phyloP scores from a whole-genome alignment of 2,888 invertebrate species.

The Sericinus montela region DNA sequence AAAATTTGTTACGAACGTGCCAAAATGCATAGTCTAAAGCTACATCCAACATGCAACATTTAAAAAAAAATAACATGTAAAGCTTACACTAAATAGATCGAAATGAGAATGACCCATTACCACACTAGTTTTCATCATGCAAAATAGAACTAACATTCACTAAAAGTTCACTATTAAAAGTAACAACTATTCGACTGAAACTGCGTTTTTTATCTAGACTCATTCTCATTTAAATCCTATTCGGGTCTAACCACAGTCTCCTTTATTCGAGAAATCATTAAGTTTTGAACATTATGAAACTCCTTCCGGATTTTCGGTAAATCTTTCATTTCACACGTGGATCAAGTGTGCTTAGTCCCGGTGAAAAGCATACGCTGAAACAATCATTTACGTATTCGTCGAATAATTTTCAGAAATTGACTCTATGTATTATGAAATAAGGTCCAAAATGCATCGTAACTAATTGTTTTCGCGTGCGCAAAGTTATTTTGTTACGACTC shows the following conservation, averaged over 20 bases:
- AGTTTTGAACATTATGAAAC: neutral
- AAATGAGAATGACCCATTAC: slow-evolving; percentile 70
- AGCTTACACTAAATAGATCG: slow-evolving; percentile 48
- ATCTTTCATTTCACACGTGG: neutral
- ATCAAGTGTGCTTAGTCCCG: slow-evolving; percentile 32
- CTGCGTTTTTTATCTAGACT: slow-evolving; percentile 20
- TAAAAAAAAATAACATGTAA: slow-evolving; percentile 40
- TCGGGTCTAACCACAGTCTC: slow-evolving; percentile 51
- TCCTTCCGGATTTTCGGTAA: neutral
- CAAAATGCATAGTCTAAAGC: slow-evolving; percentile 64
- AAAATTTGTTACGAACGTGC: slow-evolving; percentile 49
- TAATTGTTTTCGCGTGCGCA: slow-evolving; percentile 11
- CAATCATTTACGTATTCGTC: neutral
- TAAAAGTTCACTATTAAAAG: slow-evolving; percentile 8
- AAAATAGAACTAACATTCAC: slow-evolving; percentile 25
- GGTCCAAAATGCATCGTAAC: neutral
- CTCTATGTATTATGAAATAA: neutral
- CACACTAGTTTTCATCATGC: slow-evolving; percentile 23
- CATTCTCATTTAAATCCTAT: slow-evolving; percentile 74
- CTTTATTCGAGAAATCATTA: slow-evolving; percentile 1
- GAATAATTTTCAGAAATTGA: neutral
- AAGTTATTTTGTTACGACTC: slow-evolving; percentile 1
- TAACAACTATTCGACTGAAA: neutral
- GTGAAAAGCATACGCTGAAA: slow-evolving; percentile 11
- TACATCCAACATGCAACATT: slow-evolving; percentile 74